These are phyloP conservation scores for Peromyscus melanophrys DNA, from an alignment of 2,797 vertebrate genomes.

Conservation along the genomic window DNA sequence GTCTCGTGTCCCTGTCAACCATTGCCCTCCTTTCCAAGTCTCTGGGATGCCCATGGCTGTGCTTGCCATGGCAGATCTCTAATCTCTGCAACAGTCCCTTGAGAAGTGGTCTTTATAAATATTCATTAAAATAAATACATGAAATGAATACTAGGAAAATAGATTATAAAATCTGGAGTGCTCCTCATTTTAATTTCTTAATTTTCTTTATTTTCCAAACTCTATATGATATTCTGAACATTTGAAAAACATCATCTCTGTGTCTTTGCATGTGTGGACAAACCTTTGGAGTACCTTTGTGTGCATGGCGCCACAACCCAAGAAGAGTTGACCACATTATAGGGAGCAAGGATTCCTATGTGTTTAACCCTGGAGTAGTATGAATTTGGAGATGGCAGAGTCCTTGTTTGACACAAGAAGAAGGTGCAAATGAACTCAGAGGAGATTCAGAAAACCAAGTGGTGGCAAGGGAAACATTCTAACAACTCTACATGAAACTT, in stretches of 20 bases:
- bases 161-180: neutral
- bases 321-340: neutral
- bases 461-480: neutral
- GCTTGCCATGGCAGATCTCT: neutral
- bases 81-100: neutral
- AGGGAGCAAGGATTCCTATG: neutral
- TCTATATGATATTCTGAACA: neutral
- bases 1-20: neutral
- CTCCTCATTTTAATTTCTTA: neutral
- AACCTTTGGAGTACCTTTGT: neutral
- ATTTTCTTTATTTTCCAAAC: neutral
- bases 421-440: neutral
- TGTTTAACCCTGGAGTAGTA: neutral
- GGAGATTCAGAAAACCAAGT: neutral
- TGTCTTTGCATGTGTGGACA: neutral
- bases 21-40: neutral
- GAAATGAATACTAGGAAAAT: neutral
- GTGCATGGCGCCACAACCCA: neutral
- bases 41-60: neutral
- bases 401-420: neutral
- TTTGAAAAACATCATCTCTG: neutral
- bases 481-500: neutral
- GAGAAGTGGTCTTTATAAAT: neutral
- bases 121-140: neutral
- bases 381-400: neutral